These are phyloP conservation scores for Darevskia nairensis DNA, from an alignment of 2,797 vertebrate genomes.

Conservation along the genomic window DNA sequence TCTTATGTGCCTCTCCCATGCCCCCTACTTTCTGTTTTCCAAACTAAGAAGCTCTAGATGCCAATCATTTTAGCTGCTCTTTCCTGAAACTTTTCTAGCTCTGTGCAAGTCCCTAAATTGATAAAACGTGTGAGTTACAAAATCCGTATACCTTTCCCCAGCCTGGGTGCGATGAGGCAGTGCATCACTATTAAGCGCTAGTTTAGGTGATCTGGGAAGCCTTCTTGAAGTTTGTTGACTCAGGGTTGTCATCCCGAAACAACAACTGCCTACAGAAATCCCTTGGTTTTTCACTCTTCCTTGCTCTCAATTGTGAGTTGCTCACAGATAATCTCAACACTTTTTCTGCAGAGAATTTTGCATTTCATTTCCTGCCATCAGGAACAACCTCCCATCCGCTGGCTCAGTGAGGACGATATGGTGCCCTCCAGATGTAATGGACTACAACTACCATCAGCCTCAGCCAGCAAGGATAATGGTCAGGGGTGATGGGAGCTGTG, in stretches of 20 bases:
- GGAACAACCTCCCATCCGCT: no score
- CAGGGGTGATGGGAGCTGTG: no score
- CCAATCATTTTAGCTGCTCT: no score
- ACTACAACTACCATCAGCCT: background rate
- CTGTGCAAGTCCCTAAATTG: background rate
- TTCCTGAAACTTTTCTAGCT: no score
- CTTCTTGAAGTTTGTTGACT: background rate
- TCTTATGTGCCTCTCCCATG: no score
- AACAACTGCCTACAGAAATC: background rate
- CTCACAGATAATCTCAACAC: background rate
- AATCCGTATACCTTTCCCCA: no score
- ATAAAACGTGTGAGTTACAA: background rate
- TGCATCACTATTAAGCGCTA: background rate
- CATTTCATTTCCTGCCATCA: background rate
- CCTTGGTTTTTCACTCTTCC: background rate
- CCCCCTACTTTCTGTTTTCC: no score
- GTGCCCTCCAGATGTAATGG: background rate
- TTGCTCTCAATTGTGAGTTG: background rate
- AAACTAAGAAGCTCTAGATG: no score
- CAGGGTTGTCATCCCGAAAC: background rate
- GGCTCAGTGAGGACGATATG: background rate
- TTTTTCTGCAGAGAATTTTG: background rate
- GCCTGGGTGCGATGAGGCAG: background rate
- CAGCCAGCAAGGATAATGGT: no score
- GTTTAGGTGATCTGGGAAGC: background rate